Evolutionary conservation across 2,888 invertebrate genomes (phyloP).

Genomic region (Laothoe populi): DNA sequence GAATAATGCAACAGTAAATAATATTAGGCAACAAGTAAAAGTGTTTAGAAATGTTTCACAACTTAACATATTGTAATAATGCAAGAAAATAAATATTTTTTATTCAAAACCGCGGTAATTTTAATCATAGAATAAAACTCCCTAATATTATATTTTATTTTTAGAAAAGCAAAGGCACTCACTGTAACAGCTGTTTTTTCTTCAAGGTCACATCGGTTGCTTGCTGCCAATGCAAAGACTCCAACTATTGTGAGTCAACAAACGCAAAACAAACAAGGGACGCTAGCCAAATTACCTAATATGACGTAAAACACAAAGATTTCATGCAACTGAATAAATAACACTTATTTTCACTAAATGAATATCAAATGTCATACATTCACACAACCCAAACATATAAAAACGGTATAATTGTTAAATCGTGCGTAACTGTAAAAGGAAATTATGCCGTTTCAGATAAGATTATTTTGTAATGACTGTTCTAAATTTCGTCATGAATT

Average conservation of each 20-base stretch:
- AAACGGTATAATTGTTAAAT: constrained; percentile 22
- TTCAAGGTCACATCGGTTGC: constrained; percentile 66
- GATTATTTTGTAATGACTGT: constrained; percentile 50
- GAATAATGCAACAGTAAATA: not conserved
- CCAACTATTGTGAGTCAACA: constrained; percentile 67
- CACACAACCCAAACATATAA: constrained; percentile 10
- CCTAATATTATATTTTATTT: constrained; percentile 26
- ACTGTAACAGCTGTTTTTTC: constrained; percentile 71
- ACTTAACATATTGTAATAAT: not conserved
- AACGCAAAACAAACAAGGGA: constrained; percentile 62
- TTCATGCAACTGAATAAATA: constrained; percentile 68
- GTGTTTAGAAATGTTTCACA: not conserved
- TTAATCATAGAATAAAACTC: constrained; percentile 36
- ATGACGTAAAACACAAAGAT: constrained; percentile 71
- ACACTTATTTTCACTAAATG: constrained; percentile 30
- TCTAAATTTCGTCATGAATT: constrained; percentile 53
- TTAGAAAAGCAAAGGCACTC: constrained; percentile 46
- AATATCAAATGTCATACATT: constrained; percentile 26
- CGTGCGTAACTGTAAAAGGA: constrained; percentile 28
- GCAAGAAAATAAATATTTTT: not conserved
- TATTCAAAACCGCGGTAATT: constrained; percentile 2
- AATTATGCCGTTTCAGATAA: constrained; percentile 45
- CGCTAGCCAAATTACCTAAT: constrained; percentile 73
- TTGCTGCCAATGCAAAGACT: constrained; percentile 62
- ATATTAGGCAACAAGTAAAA: not conserved